phyloP scores from a whole-genome alignment of 2,113 vertebrate species.

The Proteles cristata region DNA sequence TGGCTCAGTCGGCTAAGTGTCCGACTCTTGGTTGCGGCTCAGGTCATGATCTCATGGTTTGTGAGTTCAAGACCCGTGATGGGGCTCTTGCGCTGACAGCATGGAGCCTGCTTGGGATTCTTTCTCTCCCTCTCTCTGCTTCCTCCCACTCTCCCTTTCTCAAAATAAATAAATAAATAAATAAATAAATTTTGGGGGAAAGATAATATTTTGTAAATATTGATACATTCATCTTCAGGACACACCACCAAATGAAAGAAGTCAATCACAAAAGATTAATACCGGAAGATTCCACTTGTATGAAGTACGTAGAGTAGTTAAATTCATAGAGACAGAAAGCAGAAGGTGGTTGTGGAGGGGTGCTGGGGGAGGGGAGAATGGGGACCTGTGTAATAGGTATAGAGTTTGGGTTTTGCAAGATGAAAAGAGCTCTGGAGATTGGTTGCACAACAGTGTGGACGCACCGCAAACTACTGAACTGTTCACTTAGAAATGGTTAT shows the following conservation, averaged over 20 bases:
- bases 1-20: too few relatives aligned
- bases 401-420: constrained; percentile 9
- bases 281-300: not conserved
- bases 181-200: not conserved
- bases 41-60: too few relatives aligned
- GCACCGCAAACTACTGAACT: not conserved
- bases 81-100: too few relatives aligned
- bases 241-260: not conserved
- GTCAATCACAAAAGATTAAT: not conserved
- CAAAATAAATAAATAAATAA: too few relatives aligned
- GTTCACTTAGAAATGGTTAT: not conserved
- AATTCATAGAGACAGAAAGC: not conserved
- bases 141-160: too few relatives aligned
- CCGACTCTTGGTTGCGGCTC: too few relatives aligned
- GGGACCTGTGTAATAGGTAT: not conserved
- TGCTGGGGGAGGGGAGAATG: not conserved
- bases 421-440: not conserved
- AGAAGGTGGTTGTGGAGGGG: not conserved
- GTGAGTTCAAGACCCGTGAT: too few relatives aligned
- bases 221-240: not conserved
- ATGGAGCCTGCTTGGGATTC: too few relatives aligned
- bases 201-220: not conserved
- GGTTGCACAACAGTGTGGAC: not conserved
- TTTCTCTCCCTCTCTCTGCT: too few relatives aligned
- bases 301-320: not conserved